phyloP scores from a whole-genome alignment of 2,888 invertebrate genomes.

The Hirtodrosophila duncani region DNA sequence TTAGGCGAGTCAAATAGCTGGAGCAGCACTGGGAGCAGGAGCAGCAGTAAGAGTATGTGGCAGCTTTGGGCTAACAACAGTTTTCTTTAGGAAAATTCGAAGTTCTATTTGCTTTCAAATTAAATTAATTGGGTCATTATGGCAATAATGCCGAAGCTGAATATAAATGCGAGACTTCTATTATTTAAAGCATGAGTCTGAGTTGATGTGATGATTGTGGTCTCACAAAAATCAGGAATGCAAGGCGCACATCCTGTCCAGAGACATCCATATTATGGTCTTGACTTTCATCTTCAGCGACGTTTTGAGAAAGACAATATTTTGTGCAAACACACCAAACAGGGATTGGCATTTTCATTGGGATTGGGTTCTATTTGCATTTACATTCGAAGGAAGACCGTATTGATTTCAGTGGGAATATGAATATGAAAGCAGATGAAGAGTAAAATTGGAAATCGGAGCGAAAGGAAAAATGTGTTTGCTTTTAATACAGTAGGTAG shows the following conservation, averaged over 20 bases:
- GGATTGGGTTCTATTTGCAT: constrained; percentile 30
- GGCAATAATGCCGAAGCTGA: too few species aligned
- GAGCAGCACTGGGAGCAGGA: too few species aligned
- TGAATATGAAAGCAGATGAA: constrained; percentile 37
- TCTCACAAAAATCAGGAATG: constrained; percentile 3
- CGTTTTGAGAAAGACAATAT: constrained; percentile 61
- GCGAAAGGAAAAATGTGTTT: constrained; percentile 30
- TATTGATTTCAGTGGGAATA: constrained; percentile 59
- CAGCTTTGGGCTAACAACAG: too few species aligned
- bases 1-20: too few species aligned
- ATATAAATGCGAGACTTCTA: too few species aligned
- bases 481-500: not conserved
- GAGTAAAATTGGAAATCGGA: constrained; percentile 44
- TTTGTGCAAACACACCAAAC: constrained; percentile 53
- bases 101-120: too few species aligned
- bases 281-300: constrained; percentile 56
- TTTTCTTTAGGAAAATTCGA: too few species aligned
- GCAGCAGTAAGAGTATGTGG: too few species aligned
- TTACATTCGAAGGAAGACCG: constrained; percentile 49
- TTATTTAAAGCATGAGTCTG: constrained; percentile 11
- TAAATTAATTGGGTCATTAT: too few species aligned
- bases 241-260: constrained; percentile 47
- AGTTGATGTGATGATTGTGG: not conserved
- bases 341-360: constrained; percentile 12
- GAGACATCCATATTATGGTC: not conserved